Base-by-base conservation (phyloP, 1,140 invertebrate species). In the Lucilia cuprina region DNA sequence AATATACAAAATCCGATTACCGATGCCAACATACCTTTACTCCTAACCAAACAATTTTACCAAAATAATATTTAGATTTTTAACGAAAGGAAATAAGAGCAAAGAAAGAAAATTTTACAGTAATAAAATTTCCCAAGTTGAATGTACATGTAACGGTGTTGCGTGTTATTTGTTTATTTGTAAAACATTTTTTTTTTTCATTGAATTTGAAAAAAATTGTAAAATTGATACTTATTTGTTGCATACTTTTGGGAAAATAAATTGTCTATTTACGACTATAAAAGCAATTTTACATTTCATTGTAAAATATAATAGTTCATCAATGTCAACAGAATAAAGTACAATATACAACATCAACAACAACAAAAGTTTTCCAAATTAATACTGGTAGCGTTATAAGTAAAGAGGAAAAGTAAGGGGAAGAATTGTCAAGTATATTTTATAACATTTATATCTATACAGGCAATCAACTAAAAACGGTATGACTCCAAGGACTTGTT, bases 191-290 rank as follows among this genome's bases (percentile, higher is more conserved):
- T 12, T 21, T 30, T 30, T 30, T 30, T 30, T 30, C 25, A 2
- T 0, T 9, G n/a, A 2, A 70, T 70, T 5, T 10, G 55, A n/a
- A n/a, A n/a, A 60, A 60, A 60, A 17, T 60, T n/a, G 55, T 17
- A 60, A 70, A 25, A 19, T 70, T 70, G 65, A 25, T 70, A n/a
- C 13, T 60, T 60, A 70, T 70, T 21, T 70, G 65, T 70, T 70
- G 65, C 65, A 70, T 70, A 70, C n/a, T 70, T 70, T 60, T 60
- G n/a, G 19, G 19, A 70, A 70, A 70, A 70, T 10, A 70, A 60
- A 60, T 60, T 60, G 50, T 14, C 2, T 60, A 17, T 60, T 60
- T 60, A 14, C 13, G 13, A 60, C 50, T 60, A 14, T 2, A 55
- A 14, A 55, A 55, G 65, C 17, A 19, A 70, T 21, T 19, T 21